Percentiles rank a stretch among this genome's conserved stretches.
Conservation (phyloP, 2,888 invertebrate genomes). For the Campoletis raptor region DNA sequence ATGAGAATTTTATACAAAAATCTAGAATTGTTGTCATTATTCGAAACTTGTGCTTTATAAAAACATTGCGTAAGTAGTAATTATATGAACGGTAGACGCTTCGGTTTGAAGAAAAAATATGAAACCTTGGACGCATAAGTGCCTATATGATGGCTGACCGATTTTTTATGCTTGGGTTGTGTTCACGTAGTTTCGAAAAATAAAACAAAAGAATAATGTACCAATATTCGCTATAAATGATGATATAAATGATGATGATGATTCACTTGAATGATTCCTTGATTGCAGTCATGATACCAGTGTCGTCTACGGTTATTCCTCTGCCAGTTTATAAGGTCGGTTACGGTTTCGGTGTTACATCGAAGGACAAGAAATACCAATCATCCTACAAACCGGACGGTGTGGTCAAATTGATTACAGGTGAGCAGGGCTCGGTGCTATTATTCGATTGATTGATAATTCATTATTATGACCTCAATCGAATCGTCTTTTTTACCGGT, state of each 20-base stretch:
- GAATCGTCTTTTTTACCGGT: neutral
- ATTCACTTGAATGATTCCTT: slow-evolving; percentile 36
- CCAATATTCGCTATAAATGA: neutral
- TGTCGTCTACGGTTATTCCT: slow-evolving; percentile 90
- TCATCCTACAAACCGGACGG: slow-evolving; percentile 79
- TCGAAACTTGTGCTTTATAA: too few relatives aligned
- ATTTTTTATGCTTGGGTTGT: slow-evolving; percentile 9
- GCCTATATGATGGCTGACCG: neutral
- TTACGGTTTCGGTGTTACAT: slow-evolving; percentile 84
- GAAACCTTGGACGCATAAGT: neutral
- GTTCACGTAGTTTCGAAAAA: neutral
- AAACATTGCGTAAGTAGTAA: neutral
- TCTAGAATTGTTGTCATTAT: neutral
- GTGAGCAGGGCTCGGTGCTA: slow-evolving; percentile 70
- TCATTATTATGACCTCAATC: neutral
- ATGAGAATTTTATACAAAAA: neutral
- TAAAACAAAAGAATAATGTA: slow-evolving; percentile 16
- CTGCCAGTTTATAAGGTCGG: slow-evolving; percentile 88
- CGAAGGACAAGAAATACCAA: slow-evolving; percentile 80
- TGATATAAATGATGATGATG: too few relatives aligned
- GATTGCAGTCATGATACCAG: slow-evolving; percentile 87
- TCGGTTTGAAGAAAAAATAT: neutral
- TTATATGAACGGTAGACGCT: neutral
- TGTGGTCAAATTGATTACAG: slow-evolving; percentile 80
- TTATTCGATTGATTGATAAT: slow-evolving; percentile 10